These are phyloP conservation scores for Myopa testacea DNA, from an alignment of 2,888 invertebrate genomes.

Conservation along the genomic window DNA sequence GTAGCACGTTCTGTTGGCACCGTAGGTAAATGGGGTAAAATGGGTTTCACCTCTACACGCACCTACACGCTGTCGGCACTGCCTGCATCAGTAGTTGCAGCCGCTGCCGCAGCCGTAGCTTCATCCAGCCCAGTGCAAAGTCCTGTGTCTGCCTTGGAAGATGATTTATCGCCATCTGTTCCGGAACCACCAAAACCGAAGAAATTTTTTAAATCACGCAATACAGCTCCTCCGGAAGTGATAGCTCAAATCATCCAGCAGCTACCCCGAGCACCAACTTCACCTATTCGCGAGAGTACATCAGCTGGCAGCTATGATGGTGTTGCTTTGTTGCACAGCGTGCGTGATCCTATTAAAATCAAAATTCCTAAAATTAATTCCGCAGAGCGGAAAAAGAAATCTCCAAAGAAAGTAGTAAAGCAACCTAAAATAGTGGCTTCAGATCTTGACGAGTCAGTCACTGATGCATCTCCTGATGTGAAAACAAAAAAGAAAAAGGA, in stretches of 20 bases:
- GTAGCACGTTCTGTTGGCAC: constrained; percentile 91
- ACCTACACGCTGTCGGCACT: constrained; percentile 68
- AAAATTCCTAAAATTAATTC: constrained; percentile 63
- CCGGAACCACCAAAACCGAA: constrained; percentile 78
- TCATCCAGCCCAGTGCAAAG: constrained; percentile 55
- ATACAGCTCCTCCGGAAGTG: constrained; percentile 72
- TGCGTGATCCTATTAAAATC: constrained; percentile 61
- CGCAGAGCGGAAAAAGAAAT: constrained; percentile 65
- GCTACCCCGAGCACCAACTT: constrained; percentile 58
- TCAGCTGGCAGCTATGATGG: constrained; percentile 40
- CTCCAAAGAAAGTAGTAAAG: constrained; percentile 54
- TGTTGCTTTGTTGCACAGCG: constrained; percentile 45
- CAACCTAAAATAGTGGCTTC: constrained; percentile 33
- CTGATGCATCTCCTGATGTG: constrained; percentile 35
- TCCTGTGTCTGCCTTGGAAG: constrained; percentile 58
- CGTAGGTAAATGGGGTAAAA: constrained; percentile 94
- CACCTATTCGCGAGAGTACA: constrained; percentile 61
- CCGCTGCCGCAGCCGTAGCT: constrained; percentile 51
- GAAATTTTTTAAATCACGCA: constrained; percentile 91
- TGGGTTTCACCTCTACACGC: constrained; percentile 90
- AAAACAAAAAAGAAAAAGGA: constrained; percentile 62
- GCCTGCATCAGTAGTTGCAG: constrained; percentile 57
- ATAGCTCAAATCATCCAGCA: constrained; percentile 66
- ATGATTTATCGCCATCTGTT: constrained; percentile 60
- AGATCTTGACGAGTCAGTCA: constrained; percentile 12